Base-by-base conservation (phyloP, 2,797 vertebrate genomes). In the Enteromius fasciolatus region DNA sequence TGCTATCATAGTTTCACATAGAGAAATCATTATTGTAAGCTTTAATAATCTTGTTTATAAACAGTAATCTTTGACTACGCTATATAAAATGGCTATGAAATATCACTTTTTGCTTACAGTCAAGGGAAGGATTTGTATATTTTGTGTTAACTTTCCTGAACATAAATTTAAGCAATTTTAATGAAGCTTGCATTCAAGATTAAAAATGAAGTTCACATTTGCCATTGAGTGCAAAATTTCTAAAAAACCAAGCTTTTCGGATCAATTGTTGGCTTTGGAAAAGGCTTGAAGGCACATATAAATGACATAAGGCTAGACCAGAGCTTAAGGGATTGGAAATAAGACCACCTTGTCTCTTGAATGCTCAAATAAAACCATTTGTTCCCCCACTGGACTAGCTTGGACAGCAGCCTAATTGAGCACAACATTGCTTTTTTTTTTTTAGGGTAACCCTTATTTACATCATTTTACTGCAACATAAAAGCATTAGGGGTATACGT, bases 281-380 rank as follows among this genome's bases (percentile, higher is more conserved):
- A 73, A 23, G 69, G 46, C 74, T 78, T 17, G n/a, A 6, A 80
- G 81, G 61, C 74, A 83, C 61, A 64, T 70, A 52, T 73, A 70
- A 80, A 80, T 70, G 44, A 64, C 63, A 83, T 67, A 36, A 48
- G 61, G 39, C 36, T 50, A 28, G 46, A 54, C 10, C 15, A 54
- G 20, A 17, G 41, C 74, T 72, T 85, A 85, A 77, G n/a, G 73
- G 73, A 81, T 67, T 75, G 69, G 17, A 83, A 79, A 44, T 69
- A 61, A 54, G 46, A 80, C 81, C 48, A 54, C 66, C 64, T 50
- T 80, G 72, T 63, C 80, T 87, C 74, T 83, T 89, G 79, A 75
- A 76, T 83, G 57, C 74, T 76, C 81, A 77, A 86, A 83, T 86
- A 83, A 89, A 89, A 82, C 83, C 31, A 86, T 87, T 83, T 82